phyloP scores from a whole-genome alignment of 2,888 invertebrate species.

The Pyrrhia umbra region DNA sequence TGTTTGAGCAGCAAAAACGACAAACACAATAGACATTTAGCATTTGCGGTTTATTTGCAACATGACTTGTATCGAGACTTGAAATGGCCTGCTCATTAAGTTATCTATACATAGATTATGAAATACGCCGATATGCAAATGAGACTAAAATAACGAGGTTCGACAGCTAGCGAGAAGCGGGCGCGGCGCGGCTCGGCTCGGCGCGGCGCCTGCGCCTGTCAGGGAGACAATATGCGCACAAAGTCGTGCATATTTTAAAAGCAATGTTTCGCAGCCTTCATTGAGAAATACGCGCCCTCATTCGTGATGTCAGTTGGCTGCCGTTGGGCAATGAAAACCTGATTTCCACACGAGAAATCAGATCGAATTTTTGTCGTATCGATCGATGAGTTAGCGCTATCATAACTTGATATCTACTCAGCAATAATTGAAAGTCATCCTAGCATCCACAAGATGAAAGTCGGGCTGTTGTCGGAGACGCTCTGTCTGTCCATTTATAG shows the following conservation, averaged over 20 bases:
- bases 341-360: slow-evolving; percentile 86
- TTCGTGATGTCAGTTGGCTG: slow-evolving; percentile 85
- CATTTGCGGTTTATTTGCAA: slow-evolving; percentile 45
- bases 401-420: slow-evolving; percentile 36
- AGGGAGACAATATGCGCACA: slow-evolving; percentile 78
- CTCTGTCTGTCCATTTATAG: slow-evolving; percentile 36
- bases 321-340: slow-evolving; percentile 86
- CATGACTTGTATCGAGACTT: slow-evolving; percentile 22
- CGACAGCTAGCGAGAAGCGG: slow-evolving; percentile 46
- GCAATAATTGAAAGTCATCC: slow-evolving; percentile 62
- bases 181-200: slow-evolving; percentile 49
- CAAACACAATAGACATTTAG: slow-evolving; percentile 31
- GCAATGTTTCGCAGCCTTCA: slow-evolving; percentile 87
- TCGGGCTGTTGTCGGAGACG: slow-evolving; percentile 67
- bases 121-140: slow-evolving; percentile 36
- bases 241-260: slow-evolving; percentile 88
- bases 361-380: slow-evolving; percentile 80
- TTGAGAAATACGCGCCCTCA: slow-evolving; percentile 88
- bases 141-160: slow-evolving; percentile 18
- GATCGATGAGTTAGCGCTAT: slow-evolving; percentile 54
- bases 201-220: slow-evolving; percentile 46
- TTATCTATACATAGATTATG: slow-evolving; percentile 39
- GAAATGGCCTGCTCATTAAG: slow-evolving; percentile 27
- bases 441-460: slow-evolving; percentile 78
- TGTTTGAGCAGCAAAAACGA: slow-evolving; percentile 32